A percentile compares a stretch with the other conserved stretches of the same genome.
Conservation (phyloP, 2,797 vertebrate species). For the Lemur catta region DNA sequence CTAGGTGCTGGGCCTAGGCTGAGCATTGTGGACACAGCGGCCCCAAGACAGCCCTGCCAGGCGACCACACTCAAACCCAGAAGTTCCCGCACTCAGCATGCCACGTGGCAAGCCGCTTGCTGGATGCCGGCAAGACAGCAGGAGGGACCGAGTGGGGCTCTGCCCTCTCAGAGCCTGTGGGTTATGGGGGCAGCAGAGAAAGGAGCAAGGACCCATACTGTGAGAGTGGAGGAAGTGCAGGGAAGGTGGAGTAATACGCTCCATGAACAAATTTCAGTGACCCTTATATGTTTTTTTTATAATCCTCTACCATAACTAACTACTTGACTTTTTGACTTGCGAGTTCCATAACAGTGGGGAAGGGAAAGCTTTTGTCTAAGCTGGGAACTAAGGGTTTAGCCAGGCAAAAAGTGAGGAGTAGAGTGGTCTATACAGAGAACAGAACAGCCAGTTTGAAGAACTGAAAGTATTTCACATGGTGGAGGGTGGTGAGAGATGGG, state of each 20-base stretch:
- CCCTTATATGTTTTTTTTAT: not conserved
- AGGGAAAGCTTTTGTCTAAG: not conserved
- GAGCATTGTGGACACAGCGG: not conserved
- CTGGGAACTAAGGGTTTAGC: not conserved
- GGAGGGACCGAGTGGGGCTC: accelerated
- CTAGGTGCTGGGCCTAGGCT: not conserved
- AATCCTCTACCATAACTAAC: not conserved
- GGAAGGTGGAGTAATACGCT: too few species aligned
- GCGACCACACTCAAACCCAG: not conserved
- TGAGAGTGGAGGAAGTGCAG: not conserved
- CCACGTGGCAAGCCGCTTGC: not conserved
- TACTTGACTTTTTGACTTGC: not conserved
- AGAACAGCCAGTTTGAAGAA: not conserved
- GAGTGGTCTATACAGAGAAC: too few species aligned
- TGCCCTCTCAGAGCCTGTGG: not conserved
- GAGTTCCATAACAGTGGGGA: not conserved
- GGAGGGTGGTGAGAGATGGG: not conserved
- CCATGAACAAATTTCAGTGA: not conserved
- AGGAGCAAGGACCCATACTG: accelerated
- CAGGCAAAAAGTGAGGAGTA: not conserved
- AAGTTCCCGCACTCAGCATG: accelerated
- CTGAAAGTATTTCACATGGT: accelerated
- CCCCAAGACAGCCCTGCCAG: not conserved
- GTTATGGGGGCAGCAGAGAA: not conserved
- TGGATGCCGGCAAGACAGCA: not conserved